Conservation (phyloP, 2,797 vertebrate genomes). For the Zalophus californianus region DNA sequence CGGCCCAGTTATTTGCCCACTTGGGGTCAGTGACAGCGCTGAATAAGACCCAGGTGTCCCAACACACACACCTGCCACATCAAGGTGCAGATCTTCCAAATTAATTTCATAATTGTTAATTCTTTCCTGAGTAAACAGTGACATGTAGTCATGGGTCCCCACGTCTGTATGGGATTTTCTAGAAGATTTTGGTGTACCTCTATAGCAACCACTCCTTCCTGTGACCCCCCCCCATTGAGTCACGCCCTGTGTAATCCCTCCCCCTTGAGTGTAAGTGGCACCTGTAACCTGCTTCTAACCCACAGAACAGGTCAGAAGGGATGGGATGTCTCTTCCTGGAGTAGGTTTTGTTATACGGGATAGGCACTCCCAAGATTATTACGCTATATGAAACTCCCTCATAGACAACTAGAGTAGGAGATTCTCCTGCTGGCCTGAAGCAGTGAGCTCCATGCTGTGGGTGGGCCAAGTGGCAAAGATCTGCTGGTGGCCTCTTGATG, state of each 20-base stretch:
- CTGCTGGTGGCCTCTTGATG: too few species aligned
- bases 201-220: neutral
- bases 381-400: accelerated
- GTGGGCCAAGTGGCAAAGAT: accelerated
- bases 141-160: neutral
- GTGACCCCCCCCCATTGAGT: neutral
- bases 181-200: neutral
- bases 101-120: neutral
- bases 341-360: neutral
- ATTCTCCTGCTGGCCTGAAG: neutral
- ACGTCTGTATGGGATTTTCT: neutral
- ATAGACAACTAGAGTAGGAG: neutral
- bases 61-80: neutral
- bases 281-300: neutral
- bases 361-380: neutral
- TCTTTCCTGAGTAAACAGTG: neutral
- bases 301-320: neutral
- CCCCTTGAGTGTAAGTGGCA: neutral
- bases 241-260: neutral
- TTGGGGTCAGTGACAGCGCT: neutral
- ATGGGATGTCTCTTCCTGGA: neutral
- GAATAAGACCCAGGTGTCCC: neutral
- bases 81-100: accelerated
- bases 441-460: neutral
- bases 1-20: neutral